Evolutionary conservation across 2,888 invertebrate genomes (phyloP), one percentile per base, ranked within the genome.

Genomic region (Amblyteles armatorius): DNA sequence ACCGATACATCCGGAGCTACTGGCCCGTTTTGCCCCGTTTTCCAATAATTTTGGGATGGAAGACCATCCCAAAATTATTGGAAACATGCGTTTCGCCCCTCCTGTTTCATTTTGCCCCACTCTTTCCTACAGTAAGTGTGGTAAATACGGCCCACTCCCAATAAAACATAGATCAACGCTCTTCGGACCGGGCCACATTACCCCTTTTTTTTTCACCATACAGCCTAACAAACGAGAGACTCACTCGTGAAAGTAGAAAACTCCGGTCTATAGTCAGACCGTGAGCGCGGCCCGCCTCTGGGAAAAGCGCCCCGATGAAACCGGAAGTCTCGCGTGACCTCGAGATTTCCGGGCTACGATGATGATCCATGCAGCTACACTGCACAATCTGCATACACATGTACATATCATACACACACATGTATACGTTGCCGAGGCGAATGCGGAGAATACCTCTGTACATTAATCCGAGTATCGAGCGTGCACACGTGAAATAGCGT

Each of bases 321-420:
- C 67, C 80, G 60, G 80, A 74, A 81, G 68, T 69, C 74, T 81
- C 48, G 57, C 67, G 80, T 74, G 80, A 74, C 33, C 67, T 22
- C 57, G 48, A 67, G 68, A 57, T 48, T 69, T 68, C 57, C 68
- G 68, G 74, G 29, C 55, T 29, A 6, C 29, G 29, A 29, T 60
- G 57, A 68, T 50, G 68, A 68, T 74, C 68, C 74, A 57, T 72
- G 22, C 71, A n/a, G 40, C 40, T 65, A 13, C 36, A 16, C 7
- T 6, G 7, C 16, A 6, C 29, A 44, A 40, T 69, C 48, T 69
- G 40, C 33, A 68, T 65, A 69, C 36, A 65, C 2, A 65, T 36
- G 33, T 52, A 52, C 22, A 3, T 67, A 55, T 40, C 6, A 33
- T 29, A 63, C 26, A 29, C 63, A 11, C 6, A 67, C 65, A 67